A percentile compares a stretch with the other conserved stretches of the same genome.
phyloP scores from a whole-genome alignment of 1,140 invertebrate genomes.

The Meloidogyne chitwoodi region DNA sequence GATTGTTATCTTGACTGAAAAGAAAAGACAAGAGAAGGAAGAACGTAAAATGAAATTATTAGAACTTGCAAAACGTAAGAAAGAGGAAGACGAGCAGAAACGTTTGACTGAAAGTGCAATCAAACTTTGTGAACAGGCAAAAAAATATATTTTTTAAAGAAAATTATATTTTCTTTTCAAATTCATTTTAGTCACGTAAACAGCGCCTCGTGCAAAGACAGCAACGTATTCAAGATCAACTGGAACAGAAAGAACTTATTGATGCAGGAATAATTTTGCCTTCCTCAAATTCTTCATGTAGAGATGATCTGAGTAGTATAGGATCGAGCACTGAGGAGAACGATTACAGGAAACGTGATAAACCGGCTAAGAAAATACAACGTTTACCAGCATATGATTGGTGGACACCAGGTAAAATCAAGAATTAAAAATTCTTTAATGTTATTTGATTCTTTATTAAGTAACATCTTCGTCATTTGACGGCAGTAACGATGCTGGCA shows the following conservation, averaged over 20 bases:
- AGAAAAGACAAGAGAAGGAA: neutral
- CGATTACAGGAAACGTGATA: neutral
- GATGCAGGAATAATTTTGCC: constrained; percentile 4
- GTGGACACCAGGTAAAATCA: neutral
- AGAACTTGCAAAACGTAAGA: neutral
- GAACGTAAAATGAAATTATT: neutral
- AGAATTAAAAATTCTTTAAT: too few species aligned
- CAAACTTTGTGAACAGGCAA: neutral
- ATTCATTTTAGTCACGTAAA: constrained; percentile 20
- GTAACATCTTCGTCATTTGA: neutral
- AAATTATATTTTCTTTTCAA: neutral
- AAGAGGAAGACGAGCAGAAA: neutral
- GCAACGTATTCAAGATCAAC: constrained; percentile 10
- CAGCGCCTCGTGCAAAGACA: constrained; percentile 11
- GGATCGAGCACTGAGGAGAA: neutral
- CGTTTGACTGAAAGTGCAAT: neutral
- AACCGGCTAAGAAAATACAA: neutral
- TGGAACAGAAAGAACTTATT: neutral
- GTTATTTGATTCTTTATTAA: neutral
- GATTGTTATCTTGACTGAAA: neutral
- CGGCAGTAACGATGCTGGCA: neutral
- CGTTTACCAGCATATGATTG: neutral
- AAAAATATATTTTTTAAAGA: neutral
- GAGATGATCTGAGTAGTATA: neutral
- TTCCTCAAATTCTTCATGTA: neutral